Percentiles rank a stretch among this genome's conserved stretches.
These are phyloP conservation scores for Fistularia commersonii DNA, from an alignment of 2,797 vertebrate species.

Conservation along the genomic window DNA sequence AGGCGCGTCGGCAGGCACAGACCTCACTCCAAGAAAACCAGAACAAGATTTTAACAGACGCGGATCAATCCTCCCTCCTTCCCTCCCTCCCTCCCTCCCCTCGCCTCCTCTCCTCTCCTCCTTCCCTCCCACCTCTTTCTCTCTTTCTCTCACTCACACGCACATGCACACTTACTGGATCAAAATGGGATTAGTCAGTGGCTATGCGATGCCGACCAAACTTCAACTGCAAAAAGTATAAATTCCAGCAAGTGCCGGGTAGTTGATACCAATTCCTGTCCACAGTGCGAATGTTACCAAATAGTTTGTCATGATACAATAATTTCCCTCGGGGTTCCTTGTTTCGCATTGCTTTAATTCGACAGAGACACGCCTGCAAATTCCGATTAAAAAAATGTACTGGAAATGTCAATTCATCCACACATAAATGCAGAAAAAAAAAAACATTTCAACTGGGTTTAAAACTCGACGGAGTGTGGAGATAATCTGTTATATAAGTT, in stretches of 20 bases:
- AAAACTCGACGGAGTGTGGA: constrained; percentile 24
- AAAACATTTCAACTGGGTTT: no score
- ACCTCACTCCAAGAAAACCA: constrained; percentile 78
- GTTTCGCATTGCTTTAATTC: no score
- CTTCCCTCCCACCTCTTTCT: constrained; percentile 21
- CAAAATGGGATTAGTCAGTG: constrained; percentile 72
- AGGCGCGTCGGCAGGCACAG: constrained; percentile 74
- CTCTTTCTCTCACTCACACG: constrained; percentile 32
- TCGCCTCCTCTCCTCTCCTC: constrained; percentile 13
- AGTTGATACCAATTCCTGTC: background rate
- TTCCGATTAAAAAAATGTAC: no score
- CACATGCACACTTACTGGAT: constrained; percentile 71
- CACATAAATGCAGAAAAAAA: no score
- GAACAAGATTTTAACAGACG: constrained; percentile 80
- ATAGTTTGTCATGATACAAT: no score
- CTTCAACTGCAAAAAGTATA: constrained; percentile 38
- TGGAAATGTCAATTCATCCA: no score
- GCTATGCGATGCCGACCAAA: constrained; percentile 63
- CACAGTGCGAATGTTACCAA: no score
- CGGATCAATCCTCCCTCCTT: constrained; percentile 76
- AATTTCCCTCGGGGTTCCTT: no score
- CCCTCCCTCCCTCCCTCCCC: constrained; percentile 34
- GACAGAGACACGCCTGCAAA: no score
- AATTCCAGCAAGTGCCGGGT: constrained; percentile 32
- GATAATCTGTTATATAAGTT: constrained; percentile 2